These are phyloP conservation scores for Rhopalosiphum maidis DNA, from an alignment of 1,140 invertebrate species.

Conservation along the genomic window DNA sequence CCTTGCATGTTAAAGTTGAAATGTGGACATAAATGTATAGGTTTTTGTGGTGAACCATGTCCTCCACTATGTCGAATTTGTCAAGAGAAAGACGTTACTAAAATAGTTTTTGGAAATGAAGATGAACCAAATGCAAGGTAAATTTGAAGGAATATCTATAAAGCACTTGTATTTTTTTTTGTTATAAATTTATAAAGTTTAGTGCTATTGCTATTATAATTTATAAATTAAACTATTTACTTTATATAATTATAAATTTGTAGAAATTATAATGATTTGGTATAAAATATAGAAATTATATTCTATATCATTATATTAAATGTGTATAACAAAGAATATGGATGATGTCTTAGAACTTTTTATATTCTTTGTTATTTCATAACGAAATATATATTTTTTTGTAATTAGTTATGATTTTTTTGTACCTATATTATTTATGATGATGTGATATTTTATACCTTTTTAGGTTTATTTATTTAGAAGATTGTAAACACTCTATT, in stretches of 20 bases:
- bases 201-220: not conserved
- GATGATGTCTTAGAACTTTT: not conserved
- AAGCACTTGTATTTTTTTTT: constrained; percentile 47
- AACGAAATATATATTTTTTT: too few relatives aligned
- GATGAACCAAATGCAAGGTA: constrained; percentile 68
- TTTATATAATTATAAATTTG: not conserved
- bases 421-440: not conserved
- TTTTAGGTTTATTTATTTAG: constrained; percentile 68
- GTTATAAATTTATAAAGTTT: not conserved
- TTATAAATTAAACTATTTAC: not conserved
- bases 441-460: not conserved
- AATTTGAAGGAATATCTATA: constrained; percentile 58
- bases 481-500: constrained; percentile 72
- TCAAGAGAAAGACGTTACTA: constrained; percentile 64
- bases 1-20: constrained; percentile 65
- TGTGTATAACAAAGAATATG: not conserved
- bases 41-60: constrained; percentile 74
- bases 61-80: constrained; percentile 67
- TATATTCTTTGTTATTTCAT: not conserved
- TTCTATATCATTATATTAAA: not conserved
- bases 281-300: not conserved
- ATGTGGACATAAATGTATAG: constrained; percentile 72
- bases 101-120: constrained; percentile 69
- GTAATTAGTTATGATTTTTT: not conserved
- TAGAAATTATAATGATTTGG: not conserved